Percentiles rank a stretch among this genome's conserved stretches.
phyloP scores from a whole-genome alignment of 2,888 invertebrate genomes.

The Agelastica alni region DNA sequence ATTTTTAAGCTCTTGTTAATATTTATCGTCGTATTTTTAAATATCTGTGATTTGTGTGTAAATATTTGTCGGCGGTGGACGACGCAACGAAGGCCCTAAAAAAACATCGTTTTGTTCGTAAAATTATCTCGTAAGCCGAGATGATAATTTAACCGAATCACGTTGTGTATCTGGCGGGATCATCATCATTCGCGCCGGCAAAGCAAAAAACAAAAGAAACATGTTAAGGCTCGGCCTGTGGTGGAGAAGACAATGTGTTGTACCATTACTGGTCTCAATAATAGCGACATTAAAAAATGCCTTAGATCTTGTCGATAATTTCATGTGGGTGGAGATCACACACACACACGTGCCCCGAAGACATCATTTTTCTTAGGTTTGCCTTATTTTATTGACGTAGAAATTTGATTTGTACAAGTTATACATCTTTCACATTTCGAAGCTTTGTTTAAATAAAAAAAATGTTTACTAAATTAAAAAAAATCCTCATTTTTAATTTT shows the following conservation, averaged over 20 bases:
- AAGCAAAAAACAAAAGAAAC: constrained; percentile 30
- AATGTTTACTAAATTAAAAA: too few species aligned
- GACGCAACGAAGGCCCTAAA: too few species aligned
- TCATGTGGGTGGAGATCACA: constrained; percentile 50
- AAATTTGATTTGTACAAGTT: constrained; percentile 3
- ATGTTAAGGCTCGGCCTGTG: constrained; percentile 28
- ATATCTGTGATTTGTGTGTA: too few species aligned
- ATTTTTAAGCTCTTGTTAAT: too few species aligned
- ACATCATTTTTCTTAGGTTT: constrained; percentile 25
- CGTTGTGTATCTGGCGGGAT: constrained; percentile 19
- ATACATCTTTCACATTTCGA: too few species aligned
- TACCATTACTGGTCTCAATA: constrained; percentile 37
- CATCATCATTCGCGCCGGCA: constrained; percentile 15
- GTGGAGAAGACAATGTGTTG: constrained; percentile 31
- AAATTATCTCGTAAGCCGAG: constrained; percentile 8
- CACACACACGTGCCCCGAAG: constrained; percentile 48
- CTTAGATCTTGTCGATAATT: constrained; percentile 49
- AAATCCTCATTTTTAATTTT: too few species aligned
- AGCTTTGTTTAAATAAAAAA: too few species aligned
- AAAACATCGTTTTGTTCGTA: not conserved
- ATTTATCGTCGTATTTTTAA: too few species aligned
- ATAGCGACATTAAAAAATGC: constrained; percentile 56
- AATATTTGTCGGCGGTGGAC: too few species aligned
- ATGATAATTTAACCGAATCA: constrained; percentile 17
- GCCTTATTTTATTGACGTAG: constrained; percentile 11